These are phyloP conservation scores for Thereuonema tuberculata DNA, from an alignment of 1,140 invertebrate genomes.

Conservation along the genomic window DNA sequence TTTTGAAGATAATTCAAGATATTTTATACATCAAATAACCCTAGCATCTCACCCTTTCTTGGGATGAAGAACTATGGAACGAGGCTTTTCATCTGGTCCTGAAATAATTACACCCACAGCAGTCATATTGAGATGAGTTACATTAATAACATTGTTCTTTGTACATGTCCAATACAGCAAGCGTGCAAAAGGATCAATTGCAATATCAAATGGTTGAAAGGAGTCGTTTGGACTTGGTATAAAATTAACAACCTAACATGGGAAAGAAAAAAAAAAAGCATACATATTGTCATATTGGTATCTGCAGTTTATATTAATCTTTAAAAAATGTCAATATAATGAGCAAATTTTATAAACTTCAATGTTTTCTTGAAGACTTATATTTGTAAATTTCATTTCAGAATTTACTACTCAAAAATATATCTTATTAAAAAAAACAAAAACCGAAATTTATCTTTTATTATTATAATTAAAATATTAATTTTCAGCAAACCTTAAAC, in stretches of 20 bases:
- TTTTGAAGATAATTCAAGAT: too few species aligned
- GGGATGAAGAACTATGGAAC: constrained; percentile 66
- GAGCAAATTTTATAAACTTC: background rate
- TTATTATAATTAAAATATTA: too few species aligned
- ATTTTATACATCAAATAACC: background rate
- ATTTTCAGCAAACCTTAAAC: too few species aligned
- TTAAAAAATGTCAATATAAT: background rate
- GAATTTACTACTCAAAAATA: too few species aligned
- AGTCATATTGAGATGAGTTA: constrained; percentile 53
- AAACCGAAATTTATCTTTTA: too few species aligned
- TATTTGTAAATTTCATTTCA: too few species aligned
- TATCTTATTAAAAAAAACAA: too few species aligned
- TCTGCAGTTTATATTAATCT: too few species aligned
- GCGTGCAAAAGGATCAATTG: constrained; percentile 65
- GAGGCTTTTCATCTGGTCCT: constrained; percentile 54
- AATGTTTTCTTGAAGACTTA: background rate
- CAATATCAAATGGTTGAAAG: constrained; percentile 58
- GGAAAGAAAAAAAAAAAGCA: too few species aligned
- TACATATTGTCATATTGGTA: too few species aligned
- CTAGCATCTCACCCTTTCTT: constrained; percentile 40
- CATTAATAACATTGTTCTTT: constrained; percentile 70
- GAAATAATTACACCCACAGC: constrained; percentile 55
- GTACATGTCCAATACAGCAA: constrained; percentile 77
- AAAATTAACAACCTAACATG: constrained; percentile 32
- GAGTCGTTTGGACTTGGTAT: constrained; percentile 36